phyloP scores from a whole-genome alignment of 2,888 invertebrate genomes.

The Mongoloraphidia duomilia region DNA sequence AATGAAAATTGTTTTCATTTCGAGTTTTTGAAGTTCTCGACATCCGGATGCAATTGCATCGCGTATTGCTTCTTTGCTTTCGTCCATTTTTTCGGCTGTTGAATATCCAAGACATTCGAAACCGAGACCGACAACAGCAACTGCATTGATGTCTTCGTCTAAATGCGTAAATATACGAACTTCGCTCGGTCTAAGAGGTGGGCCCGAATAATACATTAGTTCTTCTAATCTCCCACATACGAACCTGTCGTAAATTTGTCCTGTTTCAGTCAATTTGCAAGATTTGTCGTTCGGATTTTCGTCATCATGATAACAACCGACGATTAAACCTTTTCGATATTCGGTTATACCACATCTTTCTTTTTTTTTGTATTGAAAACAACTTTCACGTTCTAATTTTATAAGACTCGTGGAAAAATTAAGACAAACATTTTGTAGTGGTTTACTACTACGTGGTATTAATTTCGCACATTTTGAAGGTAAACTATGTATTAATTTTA shows the following conservation, averaged over 20 bases:
- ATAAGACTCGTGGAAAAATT: no score
- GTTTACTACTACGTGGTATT: no score
- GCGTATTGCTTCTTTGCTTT: slow-evolving; percentile 59
- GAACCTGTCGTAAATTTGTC: slow-evolving; percentile 40
- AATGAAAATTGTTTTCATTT: slow-evolving; percentile 43
- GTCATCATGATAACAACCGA: slow-evolving; percentile 46
- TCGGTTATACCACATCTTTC: no score
- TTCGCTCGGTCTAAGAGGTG: slow-evolving; percentile 37
- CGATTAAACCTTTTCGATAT: slow-evolving; percentile 35
- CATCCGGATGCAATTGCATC: slow-evolving; percentile 50
- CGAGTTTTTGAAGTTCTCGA: slow-evolving; percentile 35
- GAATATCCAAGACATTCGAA: slow-evolving; percentile 51
- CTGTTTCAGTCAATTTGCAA: slow-evolving; percentile 45
- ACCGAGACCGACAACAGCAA: slow-evolving; percentile 64
- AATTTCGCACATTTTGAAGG: no score
- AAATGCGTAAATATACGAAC: slow-evolving; percentile 49
- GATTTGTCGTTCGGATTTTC: slow-evolving; percentile 35
- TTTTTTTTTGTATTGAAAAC: no score
- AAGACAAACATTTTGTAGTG: no score
- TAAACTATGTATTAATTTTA: no score
- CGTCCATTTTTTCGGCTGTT: slow-evolving; percentile 53
- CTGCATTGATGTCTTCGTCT: slow-evolving; percentile 44
- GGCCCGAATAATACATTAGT: slow-evolving; percentile 28
- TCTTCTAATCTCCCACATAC: slow-evolving; percentile 40
- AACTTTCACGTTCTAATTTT: no score